A percentile compares a stretch with the other conserved stretches of the same genome.
phyloP scores from a whole-genome alignment of 2,888 invertebrate species.

The Agriopis marginaria region DNA sequence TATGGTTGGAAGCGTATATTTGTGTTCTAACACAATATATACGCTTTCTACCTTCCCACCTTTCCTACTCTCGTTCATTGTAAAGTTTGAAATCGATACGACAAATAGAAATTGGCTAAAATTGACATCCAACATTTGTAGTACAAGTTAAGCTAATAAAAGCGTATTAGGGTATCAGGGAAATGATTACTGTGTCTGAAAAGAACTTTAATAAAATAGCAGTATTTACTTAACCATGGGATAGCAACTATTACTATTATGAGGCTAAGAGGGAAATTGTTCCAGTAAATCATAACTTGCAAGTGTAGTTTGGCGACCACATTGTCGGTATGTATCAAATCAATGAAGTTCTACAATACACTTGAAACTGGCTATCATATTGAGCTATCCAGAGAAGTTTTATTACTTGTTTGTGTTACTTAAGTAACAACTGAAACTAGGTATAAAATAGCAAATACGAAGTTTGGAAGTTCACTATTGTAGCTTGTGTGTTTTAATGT shows the following conservation, averaged over 20 bases:
- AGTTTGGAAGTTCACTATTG: no score
- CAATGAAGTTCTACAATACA: conserved; percentile 13
- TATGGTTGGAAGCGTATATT: no score
- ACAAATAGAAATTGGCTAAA: no score
- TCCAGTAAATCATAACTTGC: conserved; percentile 26
- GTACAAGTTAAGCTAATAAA: no score
- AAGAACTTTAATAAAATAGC: not conserved
- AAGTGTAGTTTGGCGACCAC: conserved; percentile 14
- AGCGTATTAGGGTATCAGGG: no score
- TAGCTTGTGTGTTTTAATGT: not conserved
- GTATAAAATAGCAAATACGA: not conserved
- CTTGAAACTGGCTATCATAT: not conserved
- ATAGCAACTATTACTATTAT: not conserved
- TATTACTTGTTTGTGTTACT: no score
- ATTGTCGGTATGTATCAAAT: conserved; percentile 5
- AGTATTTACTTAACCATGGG: conserved; percentile 4
- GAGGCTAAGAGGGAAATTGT: conserved; percentile 20
- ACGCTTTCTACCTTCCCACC: no score
- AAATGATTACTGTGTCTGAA: not conserved
- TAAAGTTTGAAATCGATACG: no score
- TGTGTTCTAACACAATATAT: no score
- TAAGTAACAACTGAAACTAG: not conserved
- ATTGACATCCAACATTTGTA: no score
- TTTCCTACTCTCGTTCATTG: no score
- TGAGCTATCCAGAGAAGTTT: not conserved